A percentile compares a stretch with the other conserved stretches of the same genome.
Conservation (phyloP, 2,888 invertebrate species). For the Glyphotaelius pellucidus region DNA sequence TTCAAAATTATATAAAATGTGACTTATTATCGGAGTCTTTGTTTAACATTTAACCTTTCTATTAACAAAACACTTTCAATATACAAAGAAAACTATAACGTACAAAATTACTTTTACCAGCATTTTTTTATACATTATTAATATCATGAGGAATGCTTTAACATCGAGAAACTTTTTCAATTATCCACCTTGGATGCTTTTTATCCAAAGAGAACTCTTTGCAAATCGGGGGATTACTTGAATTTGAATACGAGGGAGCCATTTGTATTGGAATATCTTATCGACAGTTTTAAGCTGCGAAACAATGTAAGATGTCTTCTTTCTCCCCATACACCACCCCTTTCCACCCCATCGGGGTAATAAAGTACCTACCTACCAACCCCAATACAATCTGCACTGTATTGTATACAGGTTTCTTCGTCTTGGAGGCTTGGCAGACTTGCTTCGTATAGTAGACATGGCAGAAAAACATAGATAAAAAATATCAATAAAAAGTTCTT, state of each 20-base stretch:
- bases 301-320: slow-evolving; percentile 30
- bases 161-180: neutral
- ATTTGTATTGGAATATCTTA: slow-evolving; percentile 15
- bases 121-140: neutral
- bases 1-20: no score
- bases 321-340: neutral
- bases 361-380: slow-evolving; percentile 19
- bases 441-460: neutral
- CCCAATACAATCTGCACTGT: neutral
- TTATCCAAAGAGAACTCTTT: neutral
- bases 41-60: no score
- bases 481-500: no score
- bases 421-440: neutral
- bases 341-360: slow-evolving; percentile 6
- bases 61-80: neutral
- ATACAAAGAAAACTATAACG: neutral
- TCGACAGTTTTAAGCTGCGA: slow-evolving; percentile 8
- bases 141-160: neutral
- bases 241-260: neutral
- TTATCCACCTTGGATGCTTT: neutral
- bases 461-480: neutral
- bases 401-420: neutral
- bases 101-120: neutral
- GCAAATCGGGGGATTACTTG: neutral
- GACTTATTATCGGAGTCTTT: no score